Conservation (phyloP, 2,113 vertebrate species). For the Zosterops pallidus region DNA sequence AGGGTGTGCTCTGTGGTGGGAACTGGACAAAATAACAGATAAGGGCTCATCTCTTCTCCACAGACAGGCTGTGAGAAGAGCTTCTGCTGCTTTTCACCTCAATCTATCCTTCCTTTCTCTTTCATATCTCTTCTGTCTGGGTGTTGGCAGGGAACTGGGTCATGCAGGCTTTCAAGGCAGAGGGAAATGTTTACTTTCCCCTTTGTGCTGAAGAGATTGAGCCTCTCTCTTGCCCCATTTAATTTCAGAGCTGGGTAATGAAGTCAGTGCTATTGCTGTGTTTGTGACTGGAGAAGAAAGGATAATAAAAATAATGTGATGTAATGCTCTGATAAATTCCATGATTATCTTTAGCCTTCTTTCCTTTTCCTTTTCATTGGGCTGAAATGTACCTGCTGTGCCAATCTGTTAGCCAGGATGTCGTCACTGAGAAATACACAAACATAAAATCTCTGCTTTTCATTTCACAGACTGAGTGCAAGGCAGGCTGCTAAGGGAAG, state of each 20-base stretch:
- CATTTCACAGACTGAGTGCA: not conserved
- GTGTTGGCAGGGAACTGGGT: conserved; percentile 30
- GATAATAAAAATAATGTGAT: conserved; percentile 2
- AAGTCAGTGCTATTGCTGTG: not conserved
- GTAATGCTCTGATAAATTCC: conserved; percentile 49
- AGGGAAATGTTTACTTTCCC: conserved; percentile 6
- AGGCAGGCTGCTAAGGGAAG: not conserved
- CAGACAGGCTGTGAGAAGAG: not conserved
- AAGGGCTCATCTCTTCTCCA: not conserved
- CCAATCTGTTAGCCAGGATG: conserved; percentile 34
- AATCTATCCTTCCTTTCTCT: not conserved
- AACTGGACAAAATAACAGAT: not conserved
- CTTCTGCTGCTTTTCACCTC: not conserved
- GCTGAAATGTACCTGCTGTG: conserved; percentile 45
- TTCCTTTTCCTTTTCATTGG: conserved; percentile 27
- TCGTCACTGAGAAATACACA: not conserved
- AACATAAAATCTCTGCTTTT: not conserved
- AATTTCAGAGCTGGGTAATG: conserved; percentile 40
- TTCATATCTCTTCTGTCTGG: not conserved
- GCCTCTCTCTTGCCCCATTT: conserved; percentile 25
- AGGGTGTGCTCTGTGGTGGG: not conserved
- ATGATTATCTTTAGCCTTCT: not conserved
- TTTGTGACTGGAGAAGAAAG: not conserved
- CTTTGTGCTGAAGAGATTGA: not conserved
- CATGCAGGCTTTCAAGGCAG: not conserved